Conservation (phyloP, 2,888 invertebrate species). For the Drosophila subquinaria region DNA sequence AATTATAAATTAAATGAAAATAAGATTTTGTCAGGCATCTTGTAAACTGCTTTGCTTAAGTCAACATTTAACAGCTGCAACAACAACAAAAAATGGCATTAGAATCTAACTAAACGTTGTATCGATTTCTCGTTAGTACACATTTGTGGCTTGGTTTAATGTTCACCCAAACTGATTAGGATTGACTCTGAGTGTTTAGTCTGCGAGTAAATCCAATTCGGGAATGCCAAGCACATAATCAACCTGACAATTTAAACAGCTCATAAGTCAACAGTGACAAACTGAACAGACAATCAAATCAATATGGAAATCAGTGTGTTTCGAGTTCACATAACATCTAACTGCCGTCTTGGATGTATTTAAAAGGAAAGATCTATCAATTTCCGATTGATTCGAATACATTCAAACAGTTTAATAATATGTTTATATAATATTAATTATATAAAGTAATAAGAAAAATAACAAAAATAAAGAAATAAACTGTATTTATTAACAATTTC, state of each 20-base stretch:
- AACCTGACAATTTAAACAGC: background rate
- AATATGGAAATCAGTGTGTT: background rate
- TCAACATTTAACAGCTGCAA: conserved; percentile 22
- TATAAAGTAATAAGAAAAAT: too few relatives aligned
- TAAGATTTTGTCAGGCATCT: conserved; percentile 9
- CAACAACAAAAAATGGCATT: conserved; percentile 3
- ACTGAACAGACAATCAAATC: background rate
- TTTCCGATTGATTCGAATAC: rapidly evolving
- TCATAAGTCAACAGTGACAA: conserved; percentile 17
- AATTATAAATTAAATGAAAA: conserved; percentile 30
- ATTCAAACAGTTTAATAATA: too few relatives aligned
- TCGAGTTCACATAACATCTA: background rate
- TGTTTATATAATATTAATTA: too few relatives aligned
- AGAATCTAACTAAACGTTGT: background rate
- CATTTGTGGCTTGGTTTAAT: conserved; percentile 4
- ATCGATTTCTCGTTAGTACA: background rate
- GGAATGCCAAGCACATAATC: background rate
- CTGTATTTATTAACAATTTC: background rate
- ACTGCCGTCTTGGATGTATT: background rate
- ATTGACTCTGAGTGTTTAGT: conserved; percentile 4
- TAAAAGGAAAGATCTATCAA: background rate
- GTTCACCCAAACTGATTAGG: conserved; percentile 25
- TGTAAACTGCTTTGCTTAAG: conserved; percentile 13
- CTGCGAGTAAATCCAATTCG: conserved; percentile 10
- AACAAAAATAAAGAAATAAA: too few relatives aligned